Percentiles rank a stretch among this genome's conserved stretches.
phyloP scores from a whole-genome alignment of 2,888 invertebrate genomes.

The Druceiella hillmani region DNA sequence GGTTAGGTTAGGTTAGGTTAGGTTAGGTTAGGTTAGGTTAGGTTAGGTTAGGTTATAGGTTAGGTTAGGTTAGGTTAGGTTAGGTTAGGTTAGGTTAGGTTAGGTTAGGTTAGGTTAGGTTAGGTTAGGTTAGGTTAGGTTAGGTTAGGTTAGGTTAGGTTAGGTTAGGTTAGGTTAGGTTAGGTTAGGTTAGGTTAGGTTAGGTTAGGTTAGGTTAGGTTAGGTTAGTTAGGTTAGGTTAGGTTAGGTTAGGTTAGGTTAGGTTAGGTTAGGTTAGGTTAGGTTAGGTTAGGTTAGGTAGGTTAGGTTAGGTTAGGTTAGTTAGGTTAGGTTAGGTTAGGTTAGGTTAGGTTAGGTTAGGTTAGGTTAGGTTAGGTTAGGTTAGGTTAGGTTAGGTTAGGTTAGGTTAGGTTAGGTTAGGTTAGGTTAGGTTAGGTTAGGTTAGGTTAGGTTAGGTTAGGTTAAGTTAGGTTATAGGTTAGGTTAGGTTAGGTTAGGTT shows the following conservation, averaged over 20 bases:
- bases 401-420: constrained; percentile 1
- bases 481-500: constrained; percentile 1
- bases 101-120: constrained; percentile 8
- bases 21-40: constrained; percentile 8
- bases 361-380: constrained; percentile 1
- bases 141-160: constrained; percentile 10
- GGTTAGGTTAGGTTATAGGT: constrained; percentile 3
- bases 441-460: constrained; percentile 1
- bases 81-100: constrained; percentile 1
- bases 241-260: constrained; percentile 6
- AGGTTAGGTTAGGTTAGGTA: constrained; percentile 1
- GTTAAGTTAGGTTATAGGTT: constrained; percentile 1
- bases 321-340: constrained; percentile 1
- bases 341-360: constrained; percentile 1
- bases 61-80: constrained; percentile 5
- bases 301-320: no score
- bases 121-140: constrained; percentile 9
- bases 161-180: constrained; percentile 5
- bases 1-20: constrained; percentile 2
- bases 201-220: constrained; percentile 12
- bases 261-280: constrained; percentile 2
- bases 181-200: constrained; percentile 14
- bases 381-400: constrained; percentile 1
- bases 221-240: constrained; percentile 7
- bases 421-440: constrained; percentile 1